phyloP scores from a whole-genome alignment of 2,113 vertebrate species.

The Dromiciops gliroides region DNA sequence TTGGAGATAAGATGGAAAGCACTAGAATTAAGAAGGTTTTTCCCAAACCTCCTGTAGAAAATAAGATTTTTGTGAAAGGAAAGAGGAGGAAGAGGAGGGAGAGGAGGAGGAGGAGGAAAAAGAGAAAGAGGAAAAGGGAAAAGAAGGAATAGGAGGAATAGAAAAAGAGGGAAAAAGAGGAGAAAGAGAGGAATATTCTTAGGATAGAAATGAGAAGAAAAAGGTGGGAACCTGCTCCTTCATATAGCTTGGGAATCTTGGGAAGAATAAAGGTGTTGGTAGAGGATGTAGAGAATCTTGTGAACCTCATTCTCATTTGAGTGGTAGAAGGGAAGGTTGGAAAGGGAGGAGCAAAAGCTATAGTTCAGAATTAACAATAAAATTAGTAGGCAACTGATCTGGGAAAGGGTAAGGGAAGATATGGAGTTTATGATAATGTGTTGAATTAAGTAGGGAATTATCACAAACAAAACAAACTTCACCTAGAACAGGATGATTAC shows the following conservation, averaged over 20 bases:
- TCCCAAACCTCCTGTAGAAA: neutral
- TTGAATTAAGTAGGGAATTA: neutral
- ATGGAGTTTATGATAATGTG: neutral
- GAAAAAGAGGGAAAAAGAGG: neutral
- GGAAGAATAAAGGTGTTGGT: neutral
- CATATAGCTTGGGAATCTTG: neutral
- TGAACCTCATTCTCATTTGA: neutral
- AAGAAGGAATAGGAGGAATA: neutral
- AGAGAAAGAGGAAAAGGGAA: too few relatives aligned
- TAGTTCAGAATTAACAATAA: neutral
- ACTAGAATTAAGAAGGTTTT: neutral
- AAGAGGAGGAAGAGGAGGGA: neutral
- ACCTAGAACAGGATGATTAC: neutral
- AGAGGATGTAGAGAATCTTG: neutral
- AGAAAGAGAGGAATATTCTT: neutral
- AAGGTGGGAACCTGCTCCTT: neutral
- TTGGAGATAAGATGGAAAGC: neutral
- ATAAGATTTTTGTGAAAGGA: neutral
- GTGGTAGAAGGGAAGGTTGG: neutral
- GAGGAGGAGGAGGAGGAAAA: neutral
- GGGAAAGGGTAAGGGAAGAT: neutral
- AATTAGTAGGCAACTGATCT: neutral
- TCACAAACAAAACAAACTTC: neutral
- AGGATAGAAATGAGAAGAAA: neutral
- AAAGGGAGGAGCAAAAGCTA: neutral